Base-by-base conservation (phyloP, 2,888 invertebrate genomes). In the Latrodectus hesperus region DNA sequence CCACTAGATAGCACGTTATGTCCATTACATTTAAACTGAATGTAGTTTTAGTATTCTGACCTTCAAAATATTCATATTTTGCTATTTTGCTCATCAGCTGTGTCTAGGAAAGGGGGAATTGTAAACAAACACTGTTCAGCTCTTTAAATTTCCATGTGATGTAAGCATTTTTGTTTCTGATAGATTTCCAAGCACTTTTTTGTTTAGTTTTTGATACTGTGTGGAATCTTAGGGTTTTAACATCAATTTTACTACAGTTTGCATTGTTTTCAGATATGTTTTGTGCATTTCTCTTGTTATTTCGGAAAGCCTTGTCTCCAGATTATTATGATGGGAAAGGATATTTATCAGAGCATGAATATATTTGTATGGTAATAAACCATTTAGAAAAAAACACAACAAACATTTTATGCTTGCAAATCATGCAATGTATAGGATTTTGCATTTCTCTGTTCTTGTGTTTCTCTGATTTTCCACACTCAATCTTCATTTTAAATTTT, bases 341-440 rank as follows among this genome's bases (percentile, higher is more conserved):
- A 12, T 55, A 55, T 55, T 55, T 55, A 55, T 55, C 2, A 55
- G 14, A 55, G 55, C 0, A 55, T 14, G 55, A 55, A 55, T 55
- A 55, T 55, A 55, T 14, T 12, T 14, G 55, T 55, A 55, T 55
- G 55, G 1, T 55, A 55, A 55, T 12, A 55, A 55, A 55, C 10
- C 10, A 55, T 12, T 12, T 12, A 55, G 55, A 55, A 14, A 55
- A 55, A 55, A 55, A 55, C 55, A 14, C 2, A 55, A 55, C 55
- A 55, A 55, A 55, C 55, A 55, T 55, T 55, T 55, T 55, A 55
- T 55, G 55, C 55, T 55, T 55, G 55, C 55, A 55, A 55, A 55
- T 55, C 55, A 55, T 55, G 55, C 55, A 55, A 55, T 55, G 0
- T 2, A 1, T 10, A 55, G 14, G 11, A 55, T 55, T 55, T 10